Percentiles rank a stretch among this genome's conserved stretches.
Conservation (phyloP, 1,140 invertebrate species). For the Arctopsyche grandis region DNA sequence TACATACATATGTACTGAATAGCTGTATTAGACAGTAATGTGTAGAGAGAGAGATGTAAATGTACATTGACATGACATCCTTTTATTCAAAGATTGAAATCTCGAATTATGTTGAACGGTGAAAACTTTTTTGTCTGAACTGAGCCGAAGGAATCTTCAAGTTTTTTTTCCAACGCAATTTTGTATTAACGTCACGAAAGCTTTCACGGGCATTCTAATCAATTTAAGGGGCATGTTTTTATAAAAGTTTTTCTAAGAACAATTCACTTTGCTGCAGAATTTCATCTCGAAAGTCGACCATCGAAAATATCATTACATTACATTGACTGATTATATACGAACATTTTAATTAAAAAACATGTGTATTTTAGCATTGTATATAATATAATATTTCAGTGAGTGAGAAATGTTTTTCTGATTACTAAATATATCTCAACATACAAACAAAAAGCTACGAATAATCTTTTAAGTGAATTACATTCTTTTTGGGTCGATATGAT, state of each 20-base stretch:
- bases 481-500: constrained; percentile 17
- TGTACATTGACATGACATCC: neutral
- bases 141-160: neutral
- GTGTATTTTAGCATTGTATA: no score
- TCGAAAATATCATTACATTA: no score
- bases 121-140: no score
- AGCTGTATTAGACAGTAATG: no score
- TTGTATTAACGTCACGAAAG: constrained; percentile 13
- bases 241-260: constrained; percentile 5
- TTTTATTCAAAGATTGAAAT: neutral
- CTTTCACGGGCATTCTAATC: constrained; percentile 22
- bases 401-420: no score
- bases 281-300: neutral
- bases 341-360: no score
- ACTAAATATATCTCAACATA: no score
- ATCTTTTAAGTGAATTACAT: constrained; percentile 27
- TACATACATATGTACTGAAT: no score
- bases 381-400: no score
- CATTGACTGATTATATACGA: no score
- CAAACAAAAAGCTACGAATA: neutral
- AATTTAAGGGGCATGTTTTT: neutral
- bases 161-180: neutral
- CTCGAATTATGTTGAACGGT: no score
- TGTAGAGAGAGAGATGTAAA: neutral
- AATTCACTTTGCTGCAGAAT: neutral